These are phyloP conservation scores for Rynchops niger DNA, from an alignment of 2,113 vertebrate species.

Conservation along the genomic window DNA sequence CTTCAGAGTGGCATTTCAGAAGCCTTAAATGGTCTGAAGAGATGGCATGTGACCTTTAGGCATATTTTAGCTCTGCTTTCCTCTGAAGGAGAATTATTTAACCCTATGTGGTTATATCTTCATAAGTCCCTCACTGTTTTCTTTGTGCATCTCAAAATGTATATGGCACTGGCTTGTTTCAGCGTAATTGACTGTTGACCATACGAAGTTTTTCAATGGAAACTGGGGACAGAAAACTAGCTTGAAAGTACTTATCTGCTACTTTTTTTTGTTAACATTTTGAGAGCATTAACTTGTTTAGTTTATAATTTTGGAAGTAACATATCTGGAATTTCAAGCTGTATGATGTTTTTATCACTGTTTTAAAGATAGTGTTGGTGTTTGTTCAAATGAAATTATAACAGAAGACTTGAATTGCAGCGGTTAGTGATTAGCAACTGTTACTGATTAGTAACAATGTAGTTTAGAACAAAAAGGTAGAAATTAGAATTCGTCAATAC, in stretches of 20 bases:
- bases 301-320: not conserved
- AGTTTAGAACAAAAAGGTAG: not conserved
- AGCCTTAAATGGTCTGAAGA: conserved; percentile 75
- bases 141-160: not conserved
- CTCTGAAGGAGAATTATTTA: conserved; percentile 64
- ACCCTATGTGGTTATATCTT: conserved; percentile 28
- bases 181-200: not conserved
- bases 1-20: conserved; percentile 77
- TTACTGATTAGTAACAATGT: not conserved
- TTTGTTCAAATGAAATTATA: not conserved
- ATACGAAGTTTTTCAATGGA: not conserved
- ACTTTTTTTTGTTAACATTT: not conserved
- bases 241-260: not conserved
- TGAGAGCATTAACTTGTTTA: not conserved
- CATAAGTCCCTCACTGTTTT: not conserved
- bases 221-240: not conserved
- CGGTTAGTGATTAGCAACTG: not conserved
- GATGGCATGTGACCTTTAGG: conserved; percentile 76
- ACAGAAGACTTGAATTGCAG: not conserved
- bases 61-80: conserved; percentile 71
- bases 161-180: not conserved
- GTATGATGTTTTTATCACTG: not conserved
- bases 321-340: not conserved
- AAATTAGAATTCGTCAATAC: not conserved
- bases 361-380: not conserved